Evolutionary conservation across 2,888 invertebrate genomes (phyloP), one percentile per base, ranked within the genome.

Genomic region (Heliconius cydno): DNA sequence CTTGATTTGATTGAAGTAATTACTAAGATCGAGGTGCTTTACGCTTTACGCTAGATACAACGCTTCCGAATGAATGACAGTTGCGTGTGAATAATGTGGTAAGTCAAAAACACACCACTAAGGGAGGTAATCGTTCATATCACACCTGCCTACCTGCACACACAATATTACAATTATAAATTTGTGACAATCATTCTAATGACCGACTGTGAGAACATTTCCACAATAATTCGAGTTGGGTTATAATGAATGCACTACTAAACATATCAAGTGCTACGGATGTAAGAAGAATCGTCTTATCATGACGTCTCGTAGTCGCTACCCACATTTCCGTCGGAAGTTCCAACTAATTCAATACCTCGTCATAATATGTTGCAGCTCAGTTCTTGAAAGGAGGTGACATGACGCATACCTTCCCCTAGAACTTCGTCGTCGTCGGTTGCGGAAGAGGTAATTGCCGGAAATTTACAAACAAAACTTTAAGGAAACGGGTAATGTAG

Each of bases 301-400:
- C 82, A 72, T 74, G 63, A 72, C 81, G 73, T 82, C 85, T 86
- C 84, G 46, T 19, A 52, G 19, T 52, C 46, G 86, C 87, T 87
- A 86, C 90, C 92, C 91, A 92, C 90, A 92, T 93, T 90, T 94
- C 94, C 94, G 93, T 89, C 93, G 94, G 94, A 94, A 92, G 88
- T 88, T 89, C 87, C 87, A 87, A 87, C 86, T 85, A 87, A 89
- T 88, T 90, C 90, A 87, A 79, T 82, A 87, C 87, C 90, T 90
- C 93, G 94, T 93, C 93, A 94, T 93, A 68, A n/a, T 68, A 93
- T 91, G 87, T 87, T 86, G 88, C 90, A 88, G 86, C 87, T 90
- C 88, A 86, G 88, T 88, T 85, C 80, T 81, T 75, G 78, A 87
- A 90, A 87, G 87, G 82, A 90, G 92, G 92, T 89, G 90, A 90